Evolutionary conservation across 2,113 vertebrate species (phyloP).

Genomic region (Rafetus swinhoei): DNA sequence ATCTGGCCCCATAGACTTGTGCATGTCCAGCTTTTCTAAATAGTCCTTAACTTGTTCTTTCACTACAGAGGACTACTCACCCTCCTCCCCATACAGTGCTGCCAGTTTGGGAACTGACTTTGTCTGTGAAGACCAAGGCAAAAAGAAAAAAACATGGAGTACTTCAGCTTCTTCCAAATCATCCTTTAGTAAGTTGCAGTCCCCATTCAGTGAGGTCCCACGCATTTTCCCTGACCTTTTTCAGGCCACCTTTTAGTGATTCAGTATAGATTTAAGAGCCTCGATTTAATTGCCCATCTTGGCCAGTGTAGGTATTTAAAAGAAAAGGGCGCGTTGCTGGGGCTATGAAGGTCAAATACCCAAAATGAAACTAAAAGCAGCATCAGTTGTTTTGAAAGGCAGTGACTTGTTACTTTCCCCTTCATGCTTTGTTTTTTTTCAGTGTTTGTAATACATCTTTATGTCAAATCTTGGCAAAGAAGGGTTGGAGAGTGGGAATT

Average conservation of each 20-base stretch:
- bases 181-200: too few relatives aligned
- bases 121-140: too few relatives aligned
- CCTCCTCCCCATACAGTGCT: too few relatives aligned
- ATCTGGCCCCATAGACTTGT: too few relatives aligned
- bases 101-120: too few relatives aligned
- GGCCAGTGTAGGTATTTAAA: not conserved
- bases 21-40: too few relatives aligned
- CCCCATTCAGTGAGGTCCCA: too few relatives aligned
- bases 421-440: not conserved
- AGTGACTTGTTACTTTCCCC: not conserved
- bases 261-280: not conserved
- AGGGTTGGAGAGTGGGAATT: not conserved
- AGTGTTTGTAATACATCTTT: not conserved
- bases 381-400: rapidly evolving
- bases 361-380: not conserved
- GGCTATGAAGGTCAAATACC: not conserved
- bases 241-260: not conserved
- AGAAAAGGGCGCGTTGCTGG: not conserved
- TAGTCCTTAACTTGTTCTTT: too few relatives aligned
- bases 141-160: too few relatives aligned
- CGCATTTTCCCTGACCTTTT: too few relatives aligned
- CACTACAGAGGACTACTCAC: too few relatives aligned
- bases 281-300: not conserved
- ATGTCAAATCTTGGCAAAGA: not conserved
- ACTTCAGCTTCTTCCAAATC: too few relatives aligned